Base-by-base conservation (phyloP, 2,888 invertebrate genomes). In the Sesia apiformis region DNA sequence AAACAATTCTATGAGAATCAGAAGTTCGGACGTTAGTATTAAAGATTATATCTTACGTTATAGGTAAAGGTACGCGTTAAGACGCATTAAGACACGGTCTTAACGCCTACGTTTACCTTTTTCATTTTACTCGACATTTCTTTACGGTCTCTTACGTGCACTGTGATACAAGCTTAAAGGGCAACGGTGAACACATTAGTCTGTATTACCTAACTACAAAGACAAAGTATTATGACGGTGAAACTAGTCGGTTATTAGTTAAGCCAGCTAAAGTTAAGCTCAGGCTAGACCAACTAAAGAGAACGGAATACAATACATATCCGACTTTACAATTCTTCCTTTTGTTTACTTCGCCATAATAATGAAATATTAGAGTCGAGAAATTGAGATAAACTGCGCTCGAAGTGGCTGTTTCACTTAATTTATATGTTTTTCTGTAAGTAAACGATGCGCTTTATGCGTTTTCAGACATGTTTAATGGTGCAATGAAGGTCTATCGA, bases 391-490 rank as follows among this genome's bases (percentile, higher is more conserved):
- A 75, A 74, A 77, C 76, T 69, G 67, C 63, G 62, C 67, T 72
- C 66, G 61, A 74, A 79, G 76, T 72, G 66, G 72, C 71, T 73
- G 68, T 76, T 78, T 68, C 61, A 70, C 59, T 66, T 69, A 77
- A 83, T 81, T 81, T 84, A 84, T 84, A 76, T 82, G 82, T 82
- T 83, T 79, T 82, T 74, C 73, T 61, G 66, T 62, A 64, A 68
- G 65, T 67, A 67, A 77, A 73, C 72, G 72, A 74, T 72, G 73
- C 70, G 70, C 76, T 80, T 78, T 76, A 77, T 76, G 72, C 60
- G 65, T 64, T 66, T 64, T 66, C 62, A 46, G 46, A 46, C 23
- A 46, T 23, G 23, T 23, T 23, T 23, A 23, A 23, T 23, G 23
- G 23, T 23, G 23, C 23, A 23, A 23, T 23, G 23, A 23, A 23